Evolutionary conservation across 2,797 vertebrate genomes (phyloP).

Genomic region (Leuciscus waleckii): DNA sequence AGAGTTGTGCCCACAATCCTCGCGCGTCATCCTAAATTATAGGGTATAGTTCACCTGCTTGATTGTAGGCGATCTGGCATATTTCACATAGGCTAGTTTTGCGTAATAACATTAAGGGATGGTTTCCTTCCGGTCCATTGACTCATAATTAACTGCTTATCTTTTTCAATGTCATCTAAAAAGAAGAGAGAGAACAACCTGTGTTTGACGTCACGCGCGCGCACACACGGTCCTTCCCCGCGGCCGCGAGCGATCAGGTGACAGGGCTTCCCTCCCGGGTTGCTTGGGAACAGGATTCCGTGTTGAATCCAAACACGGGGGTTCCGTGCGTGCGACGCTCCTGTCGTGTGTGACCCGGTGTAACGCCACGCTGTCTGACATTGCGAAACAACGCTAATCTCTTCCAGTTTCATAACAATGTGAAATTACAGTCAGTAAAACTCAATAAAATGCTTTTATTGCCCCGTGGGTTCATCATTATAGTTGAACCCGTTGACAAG

Average conservation of each 20-base stretch:
- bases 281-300: constrained; percentile 73
- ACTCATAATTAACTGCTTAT: constrained; percentile 69
- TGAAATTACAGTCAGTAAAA: constrained; percentile 27
- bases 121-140: constrained; percentile 65
- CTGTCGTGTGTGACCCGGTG: constrained; percentile 67
- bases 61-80: background rate
- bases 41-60: background rate
- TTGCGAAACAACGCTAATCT: constrained; percentile 45
- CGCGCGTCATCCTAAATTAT: constrained; percentile 5
- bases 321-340: constrained; percentile 69
- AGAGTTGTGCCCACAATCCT: background rate
- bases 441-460: constrained; percentile 14
- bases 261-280: constrained; percentile 74
- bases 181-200: constrained; percentile 62
- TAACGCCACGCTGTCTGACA: constrained; percentile 66
- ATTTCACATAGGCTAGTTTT: background rate
- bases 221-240: constrained; percentile 55
- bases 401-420: constrained; percentile 68
- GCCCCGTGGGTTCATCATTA: constrained; percentile 11
- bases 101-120: constrained; percentile 5
- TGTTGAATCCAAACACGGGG: constrained; percentile 70
- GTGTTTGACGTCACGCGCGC: constrained; percentile 72
- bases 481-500: background rate
- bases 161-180: constrained; percentile 63
- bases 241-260: constrained; percentile 46